Evolutionary conservation across 1,140 invertebrate species (phyloP), one percentile per base, ranked within the genome.

Genomic region (Meloidogyne hapla): DNA sequence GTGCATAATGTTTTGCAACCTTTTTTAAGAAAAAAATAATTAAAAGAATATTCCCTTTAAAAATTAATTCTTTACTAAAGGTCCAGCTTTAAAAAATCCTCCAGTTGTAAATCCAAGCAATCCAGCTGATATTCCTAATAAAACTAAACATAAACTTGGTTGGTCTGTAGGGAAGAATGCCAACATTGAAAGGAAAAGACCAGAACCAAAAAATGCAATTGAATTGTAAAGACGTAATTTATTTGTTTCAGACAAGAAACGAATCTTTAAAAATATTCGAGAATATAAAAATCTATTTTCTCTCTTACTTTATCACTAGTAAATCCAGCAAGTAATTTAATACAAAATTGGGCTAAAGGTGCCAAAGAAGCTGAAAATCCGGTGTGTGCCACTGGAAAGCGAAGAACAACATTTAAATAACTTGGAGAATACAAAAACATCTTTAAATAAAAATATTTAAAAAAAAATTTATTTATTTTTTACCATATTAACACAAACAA

Each of bases 61-160:
- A 18, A 23, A 18, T 10, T 5, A 63, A 65, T 65, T 65, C 4
- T 18, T 56, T 56, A 56, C 48, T n/a, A 75, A 67, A 13, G 65
- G 81, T n/a, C 81, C 80, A 67, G 85, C 82, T 75, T 85, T 85
- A 78, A 87, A 85, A 79, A 85, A 85, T 65, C 84, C 84, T 42
- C 84, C 84, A 8, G 84, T 85, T 12, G 84, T 83, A 48, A 82
- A 84, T 56, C 84, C 70, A 21, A 72, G 33, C 25, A 72, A n/a
- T 18, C 84, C 84, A 21, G 84, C 85, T 45, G 79, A 78, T 33
- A 74, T 65, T 25, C 85, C 85, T 42, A 85, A 70, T 8, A 84
- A 38, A 45, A 77, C 61, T 67, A 85, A 77, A 69, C 84, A 84
- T 12, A 79, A 23, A 62, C 45, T 69, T 45, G 84, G 71, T 21